These are phyloP conservation scores for Orthonychiurus folsomi DNA, from an alignment of 2,888 invertebrate genomes.

Conservation along the genomic window DNA sequence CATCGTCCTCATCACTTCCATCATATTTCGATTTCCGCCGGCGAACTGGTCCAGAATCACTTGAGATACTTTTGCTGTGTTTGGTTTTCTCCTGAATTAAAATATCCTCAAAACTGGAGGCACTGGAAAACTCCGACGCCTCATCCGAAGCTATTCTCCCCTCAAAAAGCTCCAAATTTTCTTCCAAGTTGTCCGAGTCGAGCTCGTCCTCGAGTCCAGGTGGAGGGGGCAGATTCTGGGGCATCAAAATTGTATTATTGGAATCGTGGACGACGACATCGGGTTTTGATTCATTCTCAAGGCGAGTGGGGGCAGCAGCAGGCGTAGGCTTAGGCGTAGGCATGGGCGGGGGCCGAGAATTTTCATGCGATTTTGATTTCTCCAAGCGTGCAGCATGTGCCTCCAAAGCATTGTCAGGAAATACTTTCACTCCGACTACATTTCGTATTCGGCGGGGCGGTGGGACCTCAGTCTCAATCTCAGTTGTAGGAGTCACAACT, in stretches of 20 bases:
- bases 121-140: neutral
- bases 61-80: neutral
- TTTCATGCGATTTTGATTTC: neutral
- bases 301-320: neutral
- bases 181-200: conserved; percentile 39
- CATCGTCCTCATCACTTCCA: conserved; percentile 4
- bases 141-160: neutral
- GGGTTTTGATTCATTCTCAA: neutral
- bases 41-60: neutral
- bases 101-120: neutral
- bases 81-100: neutral
- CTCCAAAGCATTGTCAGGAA: conserved; percentile 36
- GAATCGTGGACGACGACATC: neutral
- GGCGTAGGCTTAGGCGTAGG: neutral
- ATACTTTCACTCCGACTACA: conserved; percentile 38
- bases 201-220: conserved; percentile 1
- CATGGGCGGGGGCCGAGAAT: neutral
- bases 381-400: conserved; percentile 17
- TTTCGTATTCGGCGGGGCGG: neutral
- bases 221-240: conserved; percentile 2
- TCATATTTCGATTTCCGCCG: too few species aligned
- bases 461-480: neutral
- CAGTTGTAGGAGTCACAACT: neutral
- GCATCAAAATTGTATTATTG: neutral
- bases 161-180: conserved; percentile 39